Evolutionary conservation across 2,113 vertebrate genomes (phyloP).

Genomic region (Zosterops hypoxanthus): DNA sequence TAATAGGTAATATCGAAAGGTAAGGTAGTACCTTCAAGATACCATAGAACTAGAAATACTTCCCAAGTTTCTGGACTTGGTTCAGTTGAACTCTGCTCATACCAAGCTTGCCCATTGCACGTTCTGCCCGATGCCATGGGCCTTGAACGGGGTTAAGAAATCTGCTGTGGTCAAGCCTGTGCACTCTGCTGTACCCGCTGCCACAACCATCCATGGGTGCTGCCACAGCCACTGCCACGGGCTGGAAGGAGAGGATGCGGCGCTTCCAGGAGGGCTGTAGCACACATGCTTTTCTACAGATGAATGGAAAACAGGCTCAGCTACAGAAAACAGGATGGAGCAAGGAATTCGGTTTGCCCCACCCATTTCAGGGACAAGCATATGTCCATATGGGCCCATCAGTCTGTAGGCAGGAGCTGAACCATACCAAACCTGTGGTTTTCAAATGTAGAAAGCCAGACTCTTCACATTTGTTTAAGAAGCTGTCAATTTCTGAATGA

Average conservation of each 20-base stretch:
- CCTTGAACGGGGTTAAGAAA: not conserved
- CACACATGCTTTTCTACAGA: rapidly evolving
- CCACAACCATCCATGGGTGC: not conserved
- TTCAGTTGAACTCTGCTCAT: not conserved
- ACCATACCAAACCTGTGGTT: not conserved
- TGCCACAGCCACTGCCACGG: rapidly evolving
- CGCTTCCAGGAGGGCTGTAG: rapidly evolving
- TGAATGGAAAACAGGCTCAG: not conserved
- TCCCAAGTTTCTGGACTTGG: not conserved
- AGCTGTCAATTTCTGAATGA: not conserved
- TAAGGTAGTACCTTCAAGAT: not conserved
- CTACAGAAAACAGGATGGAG: not conserved
- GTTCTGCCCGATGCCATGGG: rapidly evolving
- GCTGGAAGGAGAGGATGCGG: not conserved
- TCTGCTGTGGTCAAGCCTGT: not conserved
- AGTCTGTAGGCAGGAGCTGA: not conserved
- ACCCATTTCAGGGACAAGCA: not conserved
- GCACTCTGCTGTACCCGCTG: not conserved
- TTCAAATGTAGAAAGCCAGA: not conserved
- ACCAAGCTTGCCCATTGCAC: not conserved
- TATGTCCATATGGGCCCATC: not conserved
- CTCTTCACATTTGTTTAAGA: not conserved
- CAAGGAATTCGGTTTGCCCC: not conserved
- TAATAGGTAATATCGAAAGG: not conserved
- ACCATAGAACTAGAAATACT: not conserved